phyloP scores from a whole-genome alignment of 1,140 invertebrate genomes.

The Chrysopa pallens region DNA sequence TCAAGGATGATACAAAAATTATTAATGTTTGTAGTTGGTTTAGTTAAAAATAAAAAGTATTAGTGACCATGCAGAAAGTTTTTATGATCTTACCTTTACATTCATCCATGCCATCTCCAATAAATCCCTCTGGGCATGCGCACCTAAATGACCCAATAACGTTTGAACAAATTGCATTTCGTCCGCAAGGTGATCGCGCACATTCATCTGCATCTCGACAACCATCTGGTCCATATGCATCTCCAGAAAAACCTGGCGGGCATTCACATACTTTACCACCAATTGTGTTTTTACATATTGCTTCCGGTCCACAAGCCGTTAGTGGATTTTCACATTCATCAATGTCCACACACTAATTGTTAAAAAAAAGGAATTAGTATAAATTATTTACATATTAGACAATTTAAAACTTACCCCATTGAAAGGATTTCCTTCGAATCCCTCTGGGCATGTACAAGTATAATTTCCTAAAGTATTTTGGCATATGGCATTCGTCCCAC shows the following conservation, averaged over 20 bases:
- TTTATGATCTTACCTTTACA: slow-evolving; percentile 40
- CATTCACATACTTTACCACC: slow-evolving; percentile 70
- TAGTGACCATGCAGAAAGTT: no score
- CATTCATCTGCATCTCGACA: slow-evolving; percentile 57
- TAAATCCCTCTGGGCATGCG: slow-evolving; percentile 54
- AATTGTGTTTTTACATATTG: slow-evolving; percentile 59
- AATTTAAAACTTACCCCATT: slow-evolving; percentile 36
- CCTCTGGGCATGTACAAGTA: slow-evolving; percentile 64
- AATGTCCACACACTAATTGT: slow-evolving; percentile 54
- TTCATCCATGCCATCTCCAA: slow-evolving; percentile 48
- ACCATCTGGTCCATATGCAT: slow-evolving; percentile 40
- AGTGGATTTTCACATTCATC: slow-evolving; percentile 59
- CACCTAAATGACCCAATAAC: slow-evolving; percentile 55
- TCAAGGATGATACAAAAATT: no score
- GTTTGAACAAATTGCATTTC: slow-evolving; percentile 53
- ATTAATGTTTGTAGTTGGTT: no score
- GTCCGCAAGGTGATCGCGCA: slow-evolving; percentile 42
- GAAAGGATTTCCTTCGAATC: slow-evolving; percentile 75
- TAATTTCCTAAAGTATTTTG: slow-evolving; percentile 75
- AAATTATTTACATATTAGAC: background rate
- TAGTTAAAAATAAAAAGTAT: no score
- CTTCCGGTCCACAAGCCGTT: slow-evolving; percentile 57
- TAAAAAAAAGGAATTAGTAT: slow-evolving; percentile 2
- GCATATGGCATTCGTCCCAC: slow-evolving; percentile 63
- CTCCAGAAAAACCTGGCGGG: slow-evolving; percentile 58